These are phyloP conservation scores for Drosophila meridionalis DNA, from an alignment of 2,888 invertebrate genomes.

Conservation along the genomic window DNA sequence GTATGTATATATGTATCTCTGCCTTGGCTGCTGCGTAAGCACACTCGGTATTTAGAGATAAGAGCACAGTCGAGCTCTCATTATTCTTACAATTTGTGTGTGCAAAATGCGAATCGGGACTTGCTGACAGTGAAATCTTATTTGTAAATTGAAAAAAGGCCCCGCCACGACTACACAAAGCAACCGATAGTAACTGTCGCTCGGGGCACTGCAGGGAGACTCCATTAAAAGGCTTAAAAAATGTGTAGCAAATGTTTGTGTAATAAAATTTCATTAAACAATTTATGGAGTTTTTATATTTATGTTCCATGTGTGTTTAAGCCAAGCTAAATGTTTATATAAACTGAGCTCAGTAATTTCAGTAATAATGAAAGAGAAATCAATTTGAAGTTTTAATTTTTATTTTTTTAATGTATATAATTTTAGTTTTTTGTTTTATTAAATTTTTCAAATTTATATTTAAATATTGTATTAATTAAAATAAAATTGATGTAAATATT, in stretches of 20 bases:
- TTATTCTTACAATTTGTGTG: constrained; percentile 65
- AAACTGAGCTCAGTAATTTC: background rate
- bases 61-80: constrained; percentile 39
- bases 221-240: constrained; percentile 1
- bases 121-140: constrained; percentile 68
- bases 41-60: constrained; percentile 42
- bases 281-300: background rate
- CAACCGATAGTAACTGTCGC: constrained; percentile 25
- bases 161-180: constrained; percentile 14
- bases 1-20: background rate
- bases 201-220: background rate
- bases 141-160: constrained; percentile 64
- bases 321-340: background rate
- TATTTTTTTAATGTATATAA: too few relatives aligned
- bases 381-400: too few relatives aligned
- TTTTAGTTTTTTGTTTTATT: too few relatives aligned
- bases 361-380: too few relatives aligned
- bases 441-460: too few relatives aligned
- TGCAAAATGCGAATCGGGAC: constrained; percentile 52
- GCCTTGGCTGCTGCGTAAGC: constrained; percentile 59
- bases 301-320: background rate
- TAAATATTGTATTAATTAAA: too few relatives aligned
- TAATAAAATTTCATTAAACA: background rate
- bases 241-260: background rate
- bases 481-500: too few relatives aligned